Evolutionary conservation across 2,113 vertebrate species (phyloP).

Genomic region (Peromyscus polionotus): DNA sequence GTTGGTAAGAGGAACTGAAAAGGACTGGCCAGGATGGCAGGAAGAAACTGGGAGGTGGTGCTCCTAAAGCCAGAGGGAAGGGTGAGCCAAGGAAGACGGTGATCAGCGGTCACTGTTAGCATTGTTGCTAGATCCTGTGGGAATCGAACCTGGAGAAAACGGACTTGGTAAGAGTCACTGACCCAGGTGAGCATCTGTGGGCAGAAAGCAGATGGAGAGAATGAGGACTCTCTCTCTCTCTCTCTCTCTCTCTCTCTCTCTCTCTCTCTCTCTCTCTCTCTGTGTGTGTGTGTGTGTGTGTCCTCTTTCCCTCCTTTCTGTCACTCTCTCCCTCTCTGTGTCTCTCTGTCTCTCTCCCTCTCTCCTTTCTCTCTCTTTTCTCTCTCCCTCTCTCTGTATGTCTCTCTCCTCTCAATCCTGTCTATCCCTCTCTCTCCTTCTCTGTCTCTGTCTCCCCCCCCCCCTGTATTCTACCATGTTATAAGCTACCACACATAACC

Average conservation of each 20-base stretch:
- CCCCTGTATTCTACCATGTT: not conserved
- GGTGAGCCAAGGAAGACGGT: not conserved
- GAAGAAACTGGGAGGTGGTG: not conserved
- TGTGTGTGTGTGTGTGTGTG: too few relatives aligned
- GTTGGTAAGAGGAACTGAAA: not conserved
- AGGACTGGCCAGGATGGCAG: not conserved
- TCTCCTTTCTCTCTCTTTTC: too few relatives aligned
- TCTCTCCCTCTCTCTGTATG: too few relatives aligned
- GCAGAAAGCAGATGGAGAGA: not conserved
- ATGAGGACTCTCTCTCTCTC: not conserved
- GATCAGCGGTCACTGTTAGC: not conserved
- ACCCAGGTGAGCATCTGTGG: not conserved
- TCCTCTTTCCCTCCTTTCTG: too few relatives aligned
- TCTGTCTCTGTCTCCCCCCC: not conserved
- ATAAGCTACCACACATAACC: not conserved
- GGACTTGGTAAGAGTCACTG: not conserved
- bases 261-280: not conserved
- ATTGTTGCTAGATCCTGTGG: not conserved
- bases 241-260: not conserved
- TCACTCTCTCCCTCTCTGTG: too few relatives aligned
- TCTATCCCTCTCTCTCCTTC: not conserved
- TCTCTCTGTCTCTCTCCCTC: too few relatives aligned
- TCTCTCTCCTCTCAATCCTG: too few relatives aligned
- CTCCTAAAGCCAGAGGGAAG: not conserved
- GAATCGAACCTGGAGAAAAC: not conserved